Evolutionary conservation across 2,888 invertebrate species (phyloP).

Genomic region (Colletes collaris): DNA sequence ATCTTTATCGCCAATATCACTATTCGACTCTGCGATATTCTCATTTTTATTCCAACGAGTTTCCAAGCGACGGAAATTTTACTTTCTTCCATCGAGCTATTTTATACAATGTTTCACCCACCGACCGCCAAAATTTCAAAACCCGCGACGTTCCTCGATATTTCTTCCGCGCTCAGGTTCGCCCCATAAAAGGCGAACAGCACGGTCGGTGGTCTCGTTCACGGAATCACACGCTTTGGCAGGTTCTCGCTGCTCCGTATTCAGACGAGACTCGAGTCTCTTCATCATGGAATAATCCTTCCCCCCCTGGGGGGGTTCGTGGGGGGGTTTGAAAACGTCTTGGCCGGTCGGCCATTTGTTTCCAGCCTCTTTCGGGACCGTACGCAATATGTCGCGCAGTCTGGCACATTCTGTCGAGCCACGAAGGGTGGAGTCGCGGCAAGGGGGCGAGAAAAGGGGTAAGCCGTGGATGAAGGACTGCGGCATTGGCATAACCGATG

Average conservation of each 20-base stretch:
- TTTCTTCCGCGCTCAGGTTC: neutral
- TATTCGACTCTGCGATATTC: no score
- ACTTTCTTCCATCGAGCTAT: no score
- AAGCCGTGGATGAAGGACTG: constrained; percentile 63
- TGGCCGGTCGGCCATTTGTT: constrained; percentile 64
- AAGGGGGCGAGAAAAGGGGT: constrained; percentile 50
- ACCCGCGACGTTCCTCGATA: neutral
- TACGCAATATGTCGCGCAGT: constrained; percentile 69
- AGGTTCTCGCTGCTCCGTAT: constrained; percentile 17
- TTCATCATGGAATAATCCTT: constrained; percentile 55
- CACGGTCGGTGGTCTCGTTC: neutral
- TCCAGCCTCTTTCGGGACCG: constrained; percentile 63
- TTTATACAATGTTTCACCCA: no score
- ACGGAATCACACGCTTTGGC: constrained; percentile 35
- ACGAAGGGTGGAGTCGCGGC: constrained; percentile 45
- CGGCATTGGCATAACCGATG: constrained; percentile 73
- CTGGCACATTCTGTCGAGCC: constrained; percentile 62
- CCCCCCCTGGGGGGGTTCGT: constrained; percentile 13
- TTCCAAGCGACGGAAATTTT: no score
- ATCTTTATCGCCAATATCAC: no score
- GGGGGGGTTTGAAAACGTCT: constrained; percentile 50
- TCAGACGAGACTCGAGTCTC: constrained; percentile 26
- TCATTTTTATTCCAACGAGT: no score
- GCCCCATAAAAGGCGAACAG: constrained; percentile 8
- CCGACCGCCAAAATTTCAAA: neutral